These are phyloP conservation scores for Scleropages formosus DNA, from an alignment of 2,797 vertebrate genomes.

Conservation along the genomic window DNA sequence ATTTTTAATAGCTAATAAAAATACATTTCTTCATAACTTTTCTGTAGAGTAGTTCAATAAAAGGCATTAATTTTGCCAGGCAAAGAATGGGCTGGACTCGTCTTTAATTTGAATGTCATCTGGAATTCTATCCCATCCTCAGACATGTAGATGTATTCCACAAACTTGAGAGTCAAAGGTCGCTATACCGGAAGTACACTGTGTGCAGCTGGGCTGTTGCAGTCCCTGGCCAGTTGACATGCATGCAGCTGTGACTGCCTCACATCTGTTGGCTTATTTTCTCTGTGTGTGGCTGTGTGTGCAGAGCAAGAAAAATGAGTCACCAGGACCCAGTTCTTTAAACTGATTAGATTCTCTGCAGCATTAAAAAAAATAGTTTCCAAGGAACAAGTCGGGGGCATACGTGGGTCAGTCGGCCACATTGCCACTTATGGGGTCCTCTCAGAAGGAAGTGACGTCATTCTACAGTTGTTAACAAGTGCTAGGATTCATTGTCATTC, in stretches of 20 bases:
- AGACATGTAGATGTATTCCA: background rate
- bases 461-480: background rate
- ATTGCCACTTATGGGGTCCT: background rate
- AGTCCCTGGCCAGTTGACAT: slow-evolving; percentile 37
- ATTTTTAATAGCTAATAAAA: background rate
- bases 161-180: slow-evolving; percentile 11
- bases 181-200: slow-evolving; percentile 27
- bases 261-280: slow-evolving; percentile 18
- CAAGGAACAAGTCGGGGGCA: background rate
- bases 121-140: background rate
- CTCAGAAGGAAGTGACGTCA: background rate
- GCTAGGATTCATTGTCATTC: background rate
- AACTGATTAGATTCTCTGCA: slow-evolving; percentile 48
- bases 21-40: background rate
- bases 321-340: slow-evolving; percentile 52
- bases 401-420: background rate
- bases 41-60: background rate
- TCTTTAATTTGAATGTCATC: background rate
- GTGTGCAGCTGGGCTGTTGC: slow-evolving; percentile 30
- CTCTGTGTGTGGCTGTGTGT: background rate
- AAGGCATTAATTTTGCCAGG: background rate
- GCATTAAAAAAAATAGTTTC: slow-evolving; percentile 45
- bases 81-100: background rate
- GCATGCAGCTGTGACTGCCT: slow-evolving; percentile 34
- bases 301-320: slow-evolving; percentile 54